These are phyloP conservation scores for Larimichthys polyactis DNA, from an alignment of 2,113 vertebrate species.

Conservation along the genomic window DNA sequence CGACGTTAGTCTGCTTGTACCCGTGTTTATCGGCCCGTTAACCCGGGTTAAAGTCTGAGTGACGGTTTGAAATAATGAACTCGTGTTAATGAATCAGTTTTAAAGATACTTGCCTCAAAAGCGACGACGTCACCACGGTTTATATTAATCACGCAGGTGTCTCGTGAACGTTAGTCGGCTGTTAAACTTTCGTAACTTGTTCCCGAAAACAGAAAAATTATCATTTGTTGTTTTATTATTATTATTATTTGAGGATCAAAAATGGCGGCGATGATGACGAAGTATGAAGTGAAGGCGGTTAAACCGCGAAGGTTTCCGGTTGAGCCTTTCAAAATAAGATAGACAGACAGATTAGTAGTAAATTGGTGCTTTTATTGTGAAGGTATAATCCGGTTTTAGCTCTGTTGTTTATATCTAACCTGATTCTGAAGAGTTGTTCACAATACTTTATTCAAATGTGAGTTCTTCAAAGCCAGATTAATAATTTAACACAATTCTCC, in stretches of 20 bases:
- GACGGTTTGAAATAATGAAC: background rate
- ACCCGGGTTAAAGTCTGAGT: background rate
- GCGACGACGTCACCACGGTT: background rate
- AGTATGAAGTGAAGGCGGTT: background rate
- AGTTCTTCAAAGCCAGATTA: no score
- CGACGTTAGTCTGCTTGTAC: background rate
- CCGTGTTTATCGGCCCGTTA: background rate
- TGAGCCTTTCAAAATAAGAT: background rate
- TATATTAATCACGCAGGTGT: background rate
- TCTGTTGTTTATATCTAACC: no score
- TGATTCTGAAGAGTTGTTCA: background rate
- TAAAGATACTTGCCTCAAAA: slow-evolving; percentile 5
- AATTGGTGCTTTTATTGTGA: background rate
- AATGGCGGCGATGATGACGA: background rate
- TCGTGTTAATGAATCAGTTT: background rate
- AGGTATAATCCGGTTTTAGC: background rate
- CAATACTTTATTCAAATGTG: background rate
- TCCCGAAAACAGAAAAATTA: background rate
- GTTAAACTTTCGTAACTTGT: background rate
- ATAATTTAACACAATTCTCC: no score
- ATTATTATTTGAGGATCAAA: background rate
- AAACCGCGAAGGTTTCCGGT: background rate
- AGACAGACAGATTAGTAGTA: background rate
- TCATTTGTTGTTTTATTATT: background rate
- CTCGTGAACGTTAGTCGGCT: rapidly evolving